Conservation (phyloP, 2,797 vertebrate species). For the Geotrypetes seraphini region DNA sequence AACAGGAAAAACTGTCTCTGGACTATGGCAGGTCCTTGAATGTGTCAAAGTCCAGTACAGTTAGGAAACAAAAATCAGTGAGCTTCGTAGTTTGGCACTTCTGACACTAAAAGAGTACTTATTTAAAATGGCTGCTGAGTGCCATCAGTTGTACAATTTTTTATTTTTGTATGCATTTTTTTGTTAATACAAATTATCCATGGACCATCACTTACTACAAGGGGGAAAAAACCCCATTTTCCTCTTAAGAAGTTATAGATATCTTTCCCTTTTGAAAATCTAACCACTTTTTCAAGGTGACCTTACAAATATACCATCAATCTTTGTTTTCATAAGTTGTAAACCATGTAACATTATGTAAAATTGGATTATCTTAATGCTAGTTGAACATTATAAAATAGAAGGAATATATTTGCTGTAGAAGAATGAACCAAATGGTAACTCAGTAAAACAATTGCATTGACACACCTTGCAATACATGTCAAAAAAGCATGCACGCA, state of each 20-base stretch:
- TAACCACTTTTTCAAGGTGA: conserved; percentile 31
- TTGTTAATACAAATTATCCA: conserved; percentile 29
- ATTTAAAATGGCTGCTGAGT: conserved; percentile 34
- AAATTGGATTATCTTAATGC: conserved; percentile 40
- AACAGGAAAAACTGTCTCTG: conserved; percentile 8
- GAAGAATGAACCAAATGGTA: conserved; percentile 37
- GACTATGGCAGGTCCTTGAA: conserved; percentile 23
- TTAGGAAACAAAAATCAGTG: conserved; percentile 21
- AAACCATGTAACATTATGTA: conserved; percentile 53
- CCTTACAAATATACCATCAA: conserved; percentile 39
- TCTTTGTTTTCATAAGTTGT: conserved; percentile 49
- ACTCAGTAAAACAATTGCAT: conserved; percentile 26
- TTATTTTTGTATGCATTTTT: background rate
- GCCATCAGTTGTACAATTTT: conserved; percentile 37
- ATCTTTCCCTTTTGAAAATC: conserved; percentile 27
- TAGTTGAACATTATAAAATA: conserved; percentile 35
- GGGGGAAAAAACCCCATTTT: no score
- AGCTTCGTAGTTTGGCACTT: conserved; percentile 19
- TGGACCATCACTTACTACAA: conserved; percentile 46
- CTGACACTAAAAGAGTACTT: conserved; percentile 34
- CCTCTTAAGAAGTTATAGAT: conserved; percentile 45
- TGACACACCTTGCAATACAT: conserved; percentile 20
- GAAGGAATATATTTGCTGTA: conserved; percentile 44
- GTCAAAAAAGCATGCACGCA: conserved; percentile 25
- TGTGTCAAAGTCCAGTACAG: conserved; percentile 26